Evolutionary conservation across 2,113 vertebrate genomes (phyloP).

Genomic region (Falco punctatus): DNA sequence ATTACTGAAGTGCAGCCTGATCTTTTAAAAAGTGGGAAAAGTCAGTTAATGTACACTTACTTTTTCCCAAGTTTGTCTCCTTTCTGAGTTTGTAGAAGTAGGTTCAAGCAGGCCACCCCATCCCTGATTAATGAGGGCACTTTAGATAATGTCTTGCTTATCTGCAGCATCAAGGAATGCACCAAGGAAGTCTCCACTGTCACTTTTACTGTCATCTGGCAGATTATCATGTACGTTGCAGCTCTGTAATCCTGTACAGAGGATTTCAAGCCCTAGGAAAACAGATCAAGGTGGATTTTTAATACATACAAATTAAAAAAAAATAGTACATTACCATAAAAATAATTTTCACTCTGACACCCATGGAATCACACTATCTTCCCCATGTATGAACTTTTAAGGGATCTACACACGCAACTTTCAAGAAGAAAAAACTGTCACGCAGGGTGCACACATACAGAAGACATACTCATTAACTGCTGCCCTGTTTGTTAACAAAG

Average conservation of each 20-base stretch:
- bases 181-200: constrained; percentile 84
- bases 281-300: background rate
- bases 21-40: background rate
- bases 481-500: background rate
- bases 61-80: constrained; percentile 80
- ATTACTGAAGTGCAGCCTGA: background rate
- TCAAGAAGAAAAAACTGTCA: background rate
- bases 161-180: constrained; percentile 80
- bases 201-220: constrained; percentile 90
- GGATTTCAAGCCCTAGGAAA: constrained; percentile 89
- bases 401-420: background rate
- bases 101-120: constrained; percentile 85
- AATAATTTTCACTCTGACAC: background rate
- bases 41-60: constrained; percentile 66
- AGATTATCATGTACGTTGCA: constrained; percentile 92
- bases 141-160: constrained; percentile 83
- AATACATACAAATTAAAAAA: background rate
- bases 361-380: background rate
- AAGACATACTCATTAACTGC: background rate
- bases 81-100: constrained; percentile 93
- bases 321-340: background rate
- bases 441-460: background rate
- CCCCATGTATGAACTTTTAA: background rate
- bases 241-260: constrained; percentile 88
- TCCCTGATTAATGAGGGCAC: constrained; percentile 80